Evolutionary conservation across 2,113 vertebrate species (phyloP).

Genomic region (Hiodon alosoides): DNA sequence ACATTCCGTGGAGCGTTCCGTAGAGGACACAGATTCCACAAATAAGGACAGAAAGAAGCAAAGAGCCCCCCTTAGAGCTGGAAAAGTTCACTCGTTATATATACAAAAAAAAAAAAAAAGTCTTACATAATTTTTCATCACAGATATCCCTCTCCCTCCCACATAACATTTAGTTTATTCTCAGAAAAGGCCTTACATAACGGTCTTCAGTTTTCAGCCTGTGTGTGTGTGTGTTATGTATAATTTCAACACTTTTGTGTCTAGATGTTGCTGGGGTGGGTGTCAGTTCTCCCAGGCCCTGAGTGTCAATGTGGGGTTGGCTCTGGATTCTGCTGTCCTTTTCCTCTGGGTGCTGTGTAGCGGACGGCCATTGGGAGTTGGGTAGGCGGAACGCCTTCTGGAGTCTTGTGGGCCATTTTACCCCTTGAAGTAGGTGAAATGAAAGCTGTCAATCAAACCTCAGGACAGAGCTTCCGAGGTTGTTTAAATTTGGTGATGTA

Average conservation of each 20-base stretch:
- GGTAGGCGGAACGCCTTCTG: too few species aligned
- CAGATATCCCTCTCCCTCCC: not conserved
- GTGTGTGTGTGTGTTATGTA: too few species aligned
- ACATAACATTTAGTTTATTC: not conserved
- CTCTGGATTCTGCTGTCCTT: not conserved
- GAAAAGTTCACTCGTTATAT: not conserved
- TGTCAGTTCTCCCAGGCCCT: not conserved
- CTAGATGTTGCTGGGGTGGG: not conserved
- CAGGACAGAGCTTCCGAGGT: too few species aligned
- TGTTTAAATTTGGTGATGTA: too few species aligned
- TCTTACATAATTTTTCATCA: slow-evolving; percentile 21
- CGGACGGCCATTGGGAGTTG: not conserved
- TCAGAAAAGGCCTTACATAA: slow-evolving; percentile 35
- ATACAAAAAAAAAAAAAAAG: not conserved
- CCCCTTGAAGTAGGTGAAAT: too few species aligned
- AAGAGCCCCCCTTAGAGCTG: not conserved
- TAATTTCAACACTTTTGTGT: not conserved
- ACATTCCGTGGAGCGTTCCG: not conserved
- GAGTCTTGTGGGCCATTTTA: too few species aligned
- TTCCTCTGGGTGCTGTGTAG: not conserved
- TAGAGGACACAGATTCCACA: not conserved
- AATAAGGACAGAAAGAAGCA: not conserved
- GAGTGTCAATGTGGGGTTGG: not conserved
- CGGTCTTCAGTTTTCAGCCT: too few species aligned
- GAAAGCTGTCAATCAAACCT: too few species aligned